Percentiles rank a stretch among this genome's conserved stretches.
Conservation (phyloP, 2,797 vertebrate species). For the Coilia nasus region DNA sequence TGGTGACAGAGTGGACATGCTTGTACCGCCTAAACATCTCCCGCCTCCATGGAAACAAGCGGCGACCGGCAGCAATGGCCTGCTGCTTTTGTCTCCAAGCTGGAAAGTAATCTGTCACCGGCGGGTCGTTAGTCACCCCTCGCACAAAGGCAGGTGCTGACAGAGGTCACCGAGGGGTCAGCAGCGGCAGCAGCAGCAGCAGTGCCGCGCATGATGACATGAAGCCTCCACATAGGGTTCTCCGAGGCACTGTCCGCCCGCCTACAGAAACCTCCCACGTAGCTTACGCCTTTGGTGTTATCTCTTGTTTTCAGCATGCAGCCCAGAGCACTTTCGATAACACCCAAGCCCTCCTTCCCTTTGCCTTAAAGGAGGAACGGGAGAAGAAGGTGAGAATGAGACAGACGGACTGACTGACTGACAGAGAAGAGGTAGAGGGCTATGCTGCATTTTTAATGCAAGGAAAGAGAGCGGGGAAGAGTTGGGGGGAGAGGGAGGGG, state of each 20-base stretch:
- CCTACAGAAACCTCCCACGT: background rate
- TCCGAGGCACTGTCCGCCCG: background rate
- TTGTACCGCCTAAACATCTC: background rate
- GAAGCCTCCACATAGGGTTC: no score
- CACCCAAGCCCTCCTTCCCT: background rate
- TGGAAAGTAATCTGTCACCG: slow-evolving; percentile 20
- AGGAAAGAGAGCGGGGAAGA: background rate
- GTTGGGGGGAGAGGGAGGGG: background rate
- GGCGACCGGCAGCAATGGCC: background rate
- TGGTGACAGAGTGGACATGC: slow-evolving; percentile 21
- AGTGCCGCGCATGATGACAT: no score
- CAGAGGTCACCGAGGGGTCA: background rate
- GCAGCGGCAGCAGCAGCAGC: background rate
- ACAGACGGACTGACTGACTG: background rate
- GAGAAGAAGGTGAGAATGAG: background rate
- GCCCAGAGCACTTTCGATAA: background rate
- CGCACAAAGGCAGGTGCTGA: background rate
- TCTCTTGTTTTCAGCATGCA: background rate
- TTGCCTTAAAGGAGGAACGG: background rate
- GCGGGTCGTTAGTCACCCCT: slow-evolving; percentile 1
- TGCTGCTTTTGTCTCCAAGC: slow-evolving; percentile 4
- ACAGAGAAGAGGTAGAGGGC: no score
- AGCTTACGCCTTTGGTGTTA: background rate
- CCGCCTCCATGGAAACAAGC: slow-evolving; percentile 10
- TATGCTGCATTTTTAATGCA: background rate